Base-by-base conservation (phyloP, 1,140 invertebrate species). In the Adelges cooleyi region DNA sequence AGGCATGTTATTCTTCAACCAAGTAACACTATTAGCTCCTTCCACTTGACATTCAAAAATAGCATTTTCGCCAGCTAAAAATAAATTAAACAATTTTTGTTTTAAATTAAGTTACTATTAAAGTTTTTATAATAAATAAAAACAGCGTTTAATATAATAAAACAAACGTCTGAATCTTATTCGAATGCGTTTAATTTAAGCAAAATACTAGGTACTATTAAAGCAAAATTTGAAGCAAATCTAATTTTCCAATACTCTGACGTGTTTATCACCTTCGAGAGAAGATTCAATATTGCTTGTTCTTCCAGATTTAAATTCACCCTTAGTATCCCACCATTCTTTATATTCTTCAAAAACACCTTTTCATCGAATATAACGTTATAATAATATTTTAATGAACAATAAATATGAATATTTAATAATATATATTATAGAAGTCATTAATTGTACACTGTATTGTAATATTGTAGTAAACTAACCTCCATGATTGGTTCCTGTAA, bases 1-100 rank as follows among this genome's bases (percentile, higher is more conserved):
- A 0, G 85, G 85, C 74, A 86, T 84, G 74, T 93, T 94, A 74
- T 93, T 88, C 73, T 92, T 94, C 53, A 94, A 74, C 92, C 92
- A 97, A 38, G 84, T 86, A 51, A 95, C 81, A 23, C 78, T 77
- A 3, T 77, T 74, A 67, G 82, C 77, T 53, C 78, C 73, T 36
- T 79, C 76, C 42, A 93, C 80, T 68, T 85, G 80, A 72, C 90
- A 90, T 74, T 90, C 88, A 74, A 97, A 93, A 51, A 79, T 75
- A 13, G 88, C 89, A 69, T 82, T 86, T 71, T 94, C 89, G 52
- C 92, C 92, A 73, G 89, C 92, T 90, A 77, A 40, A 68, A 69
- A 65, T 69, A n/a, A 33, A 33, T 33, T 33, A 33, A 33, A 33
- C 29, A 33, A 6, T 33, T 33, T 33, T 33, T 33, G 5, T 33